These are phyloP conservation scores for Nomada ruficornis DNA, from an alignment of 2,888 invertebrate genomes.

Conservation along the genomic window DNA sequence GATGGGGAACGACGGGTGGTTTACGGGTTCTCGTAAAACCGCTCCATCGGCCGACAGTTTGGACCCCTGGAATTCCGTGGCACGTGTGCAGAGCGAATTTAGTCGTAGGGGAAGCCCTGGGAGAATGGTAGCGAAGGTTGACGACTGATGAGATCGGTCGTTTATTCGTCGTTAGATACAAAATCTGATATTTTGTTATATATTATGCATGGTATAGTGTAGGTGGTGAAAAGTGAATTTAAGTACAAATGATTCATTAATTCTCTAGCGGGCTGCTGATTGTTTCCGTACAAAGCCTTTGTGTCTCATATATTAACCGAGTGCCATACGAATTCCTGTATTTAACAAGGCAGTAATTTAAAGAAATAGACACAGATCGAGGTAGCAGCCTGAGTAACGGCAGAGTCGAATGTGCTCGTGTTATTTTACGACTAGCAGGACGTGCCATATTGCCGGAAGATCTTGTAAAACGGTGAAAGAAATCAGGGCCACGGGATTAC, in stretches of 20 bases:
- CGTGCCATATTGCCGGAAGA: constrained; percentile 6
- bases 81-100: constrained; percentile 2
- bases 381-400: background rate
- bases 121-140: background rate
- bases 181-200: too few species aligned
- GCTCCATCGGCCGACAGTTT: constrained; percentile 41
- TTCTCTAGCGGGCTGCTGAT: too few species aligned
- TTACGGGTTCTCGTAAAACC: constrained; percentile 57
- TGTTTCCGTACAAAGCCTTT: too few species aligned
- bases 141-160: too few species aligned
- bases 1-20: constrained; percentile 11
- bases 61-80: constrained; percentile 11
- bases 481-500: constrained; percentile 47
- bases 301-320: too few species aligned
- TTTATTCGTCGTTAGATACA: too few species aligned
- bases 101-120: background rate
- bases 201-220: too few species aligned
- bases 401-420: constrained; percentile 12
- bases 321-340: background rate
- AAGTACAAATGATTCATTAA: too few species aligned
- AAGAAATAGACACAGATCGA: background rate
- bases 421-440: constrained; percentile 30
- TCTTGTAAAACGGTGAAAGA: constrained; percentile 10
- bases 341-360: background rate
- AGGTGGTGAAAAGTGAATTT: too few species aligned